These are phyloP conservation scores for Heteromyza rotundicornis DNA, from an alignment of 2,888 invertebrate species.

Conservation along the genomic window DNA sequence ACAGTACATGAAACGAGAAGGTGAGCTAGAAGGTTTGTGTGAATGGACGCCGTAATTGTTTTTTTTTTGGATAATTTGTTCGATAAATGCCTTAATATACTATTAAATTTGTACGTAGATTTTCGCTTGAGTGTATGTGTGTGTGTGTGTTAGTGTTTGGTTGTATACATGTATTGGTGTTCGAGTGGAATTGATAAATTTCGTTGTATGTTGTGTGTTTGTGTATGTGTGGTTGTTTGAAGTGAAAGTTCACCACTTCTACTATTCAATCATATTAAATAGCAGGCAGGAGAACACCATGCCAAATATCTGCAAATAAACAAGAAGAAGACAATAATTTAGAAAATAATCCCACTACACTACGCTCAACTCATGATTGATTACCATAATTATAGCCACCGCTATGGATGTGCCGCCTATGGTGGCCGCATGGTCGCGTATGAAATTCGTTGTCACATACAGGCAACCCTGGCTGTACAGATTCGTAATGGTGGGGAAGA, in stretches of 20 bases:
- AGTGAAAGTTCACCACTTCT: background rate
- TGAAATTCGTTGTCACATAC: slow-evolving; percentile 71
- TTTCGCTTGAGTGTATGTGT: slow-evolving; percentile 1
- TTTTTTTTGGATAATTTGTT: background rate
- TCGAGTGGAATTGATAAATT: background rate
- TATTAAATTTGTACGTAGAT: slow-evolving; percentile 20
- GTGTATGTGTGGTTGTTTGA: background rate
- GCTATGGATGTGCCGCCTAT: slow-evolving; percentile 83
- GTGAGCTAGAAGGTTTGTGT: background rate
- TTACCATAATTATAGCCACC: slow-evolving; percentile 84
- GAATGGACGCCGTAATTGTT: background rate
- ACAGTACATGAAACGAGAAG: background rate
- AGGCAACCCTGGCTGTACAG: slow-evolving; percentile 78
- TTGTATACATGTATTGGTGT: background rate
- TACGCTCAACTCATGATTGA: background rate
- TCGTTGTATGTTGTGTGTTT: background rate
- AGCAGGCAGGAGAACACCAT: slow-evolving; percentile 84
- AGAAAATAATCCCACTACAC: too few species aligned
- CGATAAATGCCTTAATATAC: background rate
- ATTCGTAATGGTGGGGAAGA: slow-evolving; percentile 57
- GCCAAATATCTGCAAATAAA: slow-evolving; percentile 78
- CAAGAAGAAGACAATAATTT: background rate
- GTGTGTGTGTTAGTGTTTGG: background rate
- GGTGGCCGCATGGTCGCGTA: slow-evolving; percentile 78
- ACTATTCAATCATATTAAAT: slow-evolving; percentile 81